These are phyloP conservation scores for Lynx canadensis DNA, from an alignment of 2,113 vertebrate species.

Conservation along the genomic window DNA sequence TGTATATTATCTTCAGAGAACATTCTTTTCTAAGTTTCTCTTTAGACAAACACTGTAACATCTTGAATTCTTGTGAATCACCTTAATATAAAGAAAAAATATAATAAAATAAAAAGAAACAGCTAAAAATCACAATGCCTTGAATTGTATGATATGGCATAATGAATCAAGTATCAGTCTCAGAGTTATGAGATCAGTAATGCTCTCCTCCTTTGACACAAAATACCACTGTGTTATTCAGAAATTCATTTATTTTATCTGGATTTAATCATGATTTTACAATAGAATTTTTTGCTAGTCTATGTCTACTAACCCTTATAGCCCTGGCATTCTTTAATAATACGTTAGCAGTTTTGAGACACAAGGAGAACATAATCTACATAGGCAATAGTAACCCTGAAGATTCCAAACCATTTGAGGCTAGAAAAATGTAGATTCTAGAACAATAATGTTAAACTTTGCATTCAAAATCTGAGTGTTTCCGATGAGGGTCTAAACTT, in stretches of 20 bases:
- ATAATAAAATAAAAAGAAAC: background rate
- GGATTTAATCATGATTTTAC: background rate
- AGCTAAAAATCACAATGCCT: background rate
- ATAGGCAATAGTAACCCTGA: background rate
- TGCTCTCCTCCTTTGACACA: background rate
- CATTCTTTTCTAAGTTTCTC: background rate
- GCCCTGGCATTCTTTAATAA: background rate
- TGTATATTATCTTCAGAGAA: background rate
- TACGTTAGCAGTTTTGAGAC: background rate
- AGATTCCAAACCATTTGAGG: background rate
- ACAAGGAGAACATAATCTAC: background rate
- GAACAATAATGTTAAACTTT: too few species aligned
- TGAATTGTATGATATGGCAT: background rate
- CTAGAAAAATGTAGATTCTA: background rate
- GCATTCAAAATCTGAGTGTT: background rate
- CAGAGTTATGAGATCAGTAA: background rate
- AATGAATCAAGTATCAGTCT: background rate
- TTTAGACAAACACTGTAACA: background rate
- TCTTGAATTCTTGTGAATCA: background rate
- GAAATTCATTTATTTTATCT: background rate
- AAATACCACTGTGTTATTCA: background rate
- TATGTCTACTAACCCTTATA: background rate
- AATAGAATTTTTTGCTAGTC: background rate
- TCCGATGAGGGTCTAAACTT: background rate
- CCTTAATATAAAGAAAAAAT: background rate